phyloP scores from a whole-genome alignment of 2,797 vertebrate genomes.

The Sciurus vulgaris region DNA sequence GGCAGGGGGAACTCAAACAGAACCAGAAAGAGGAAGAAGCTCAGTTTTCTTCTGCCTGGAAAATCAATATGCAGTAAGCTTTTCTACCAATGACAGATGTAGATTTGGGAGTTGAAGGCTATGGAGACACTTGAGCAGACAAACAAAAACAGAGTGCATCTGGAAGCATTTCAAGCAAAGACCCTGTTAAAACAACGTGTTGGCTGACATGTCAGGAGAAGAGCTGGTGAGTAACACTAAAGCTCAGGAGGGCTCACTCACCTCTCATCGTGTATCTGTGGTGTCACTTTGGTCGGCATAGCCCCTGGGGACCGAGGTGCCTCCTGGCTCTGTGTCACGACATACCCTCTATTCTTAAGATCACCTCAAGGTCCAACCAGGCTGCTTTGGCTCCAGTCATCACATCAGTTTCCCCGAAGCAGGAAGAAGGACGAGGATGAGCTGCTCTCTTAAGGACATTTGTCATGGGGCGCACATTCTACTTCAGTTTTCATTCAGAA shows the following conservation, averaged over 20 bases:
- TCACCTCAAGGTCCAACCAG: not conserved
- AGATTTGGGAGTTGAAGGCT: conserved; percentile 30
- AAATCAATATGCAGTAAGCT: conserved; percentile 41
- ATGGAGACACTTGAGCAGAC: conserved; percentile 70
- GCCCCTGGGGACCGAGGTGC: not conserved
- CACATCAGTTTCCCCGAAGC: not conserved
- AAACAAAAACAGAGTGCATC: conserved; percentile 71
- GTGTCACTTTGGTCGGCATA: not conserved
- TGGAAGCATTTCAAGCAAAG: conserved; percentile 68
- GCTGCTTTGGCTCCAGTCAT: not conserved
- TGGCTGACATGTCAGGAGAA: conserved; percentile 54
- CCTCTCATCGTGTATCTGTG: conserved; percentile 36
- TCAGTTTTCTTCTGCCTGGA: conserved; percentile 10
- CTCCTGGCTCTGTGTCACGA: not conserved
- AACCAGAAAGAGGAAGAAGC: not conserved
- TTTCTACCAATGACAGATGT: conserved; percentile 35
- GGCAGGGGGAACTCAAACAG: not conserved
- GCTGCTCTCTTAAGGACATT: not conserved
- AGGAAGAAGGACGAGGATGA: not conserved
- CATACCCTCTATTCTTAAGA: not conserved
- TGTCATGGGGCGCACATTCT: not conserved
- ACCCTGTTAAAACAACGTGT: conserved; percentile 13
- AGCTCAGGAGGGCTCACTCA: conserved; percentile 42
- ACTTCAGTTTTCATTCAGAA: conserved; percentile 10
- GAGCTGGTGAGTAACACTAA: not conserved